phyloP scores from a whole-genome alignment of 2,797 vertebrate genomes.

The Cottoperca gobio region DNA sequence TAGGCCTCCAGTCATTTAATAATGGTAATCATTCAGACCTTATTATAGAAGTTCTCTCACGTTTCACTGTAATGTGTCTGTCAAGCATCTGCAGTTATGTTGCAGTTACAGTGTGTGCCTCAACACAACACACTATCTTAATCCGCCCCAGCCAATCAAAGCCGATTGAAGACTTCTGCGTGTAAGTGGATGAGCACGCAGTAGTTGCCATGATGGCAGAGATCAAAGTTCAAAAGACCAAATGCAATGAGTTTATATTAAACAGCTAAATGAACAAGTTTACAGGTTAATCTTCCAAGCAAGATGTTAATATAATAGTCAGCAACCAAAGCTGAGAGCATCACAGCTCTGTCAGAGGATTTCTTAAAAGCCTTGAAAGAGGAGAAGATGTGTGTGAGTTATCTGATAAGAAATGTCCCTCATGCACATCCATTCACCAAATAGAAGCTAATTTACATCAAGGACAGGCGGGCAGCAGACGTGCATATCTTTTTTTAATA shows the following conservation, averaged over 20 bases:
- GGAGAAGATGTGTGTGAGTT: slow-evolving; percentile 27
- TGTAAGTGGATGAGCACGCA: slow-evolving; percentile 62
- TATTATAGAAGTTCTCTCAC: neutral
- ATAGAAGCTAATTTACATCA: slow-evolving; percentile 43
- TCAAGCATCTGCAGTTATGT: slow-evolving; percentile 25
- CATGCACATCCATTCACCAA: slow-evolving; percentile 18
- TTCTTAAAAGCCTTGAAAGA: slow-evolving; percentile 33
- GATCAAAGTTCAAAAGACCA: slow-evolving; percentile 64
- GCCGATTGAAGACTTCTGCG: slow-evolving; percentile 74
- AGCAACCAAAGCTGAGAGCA: slow-evolving; percentile 25
- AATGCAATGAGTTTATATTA: neutral
- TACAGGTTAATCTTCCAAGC: neutral
- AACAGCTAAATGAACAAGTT: neutral
- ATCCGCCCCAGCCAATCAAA: slow-evolving; percentile 73
- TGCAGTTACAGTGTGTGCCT: slow-evolving; percentile 31
- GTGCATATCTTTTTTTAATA: neutral
- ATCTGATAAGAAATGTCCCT: slow-evolving; percentile 42
- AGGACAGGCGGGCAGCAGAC: slow-evolving; percentile 9
- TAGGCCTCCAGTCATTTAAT: neutral
- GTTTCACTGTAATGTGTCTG: slow-evolving; percentile 1
- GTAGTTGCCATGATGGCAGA: slow-evolving; percentile 65
- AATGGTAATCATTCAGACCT: neutral
- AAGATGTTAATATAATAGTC: neutral
- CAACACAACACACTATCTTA: slow-evolving; percentile 47
- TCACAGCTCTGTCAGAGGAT: slow-evolving; percentile 22